Evolutionary conservation across 2,888 invertebrate species (phyloP).

Genomic region (Tipula vernalis): DNA sequence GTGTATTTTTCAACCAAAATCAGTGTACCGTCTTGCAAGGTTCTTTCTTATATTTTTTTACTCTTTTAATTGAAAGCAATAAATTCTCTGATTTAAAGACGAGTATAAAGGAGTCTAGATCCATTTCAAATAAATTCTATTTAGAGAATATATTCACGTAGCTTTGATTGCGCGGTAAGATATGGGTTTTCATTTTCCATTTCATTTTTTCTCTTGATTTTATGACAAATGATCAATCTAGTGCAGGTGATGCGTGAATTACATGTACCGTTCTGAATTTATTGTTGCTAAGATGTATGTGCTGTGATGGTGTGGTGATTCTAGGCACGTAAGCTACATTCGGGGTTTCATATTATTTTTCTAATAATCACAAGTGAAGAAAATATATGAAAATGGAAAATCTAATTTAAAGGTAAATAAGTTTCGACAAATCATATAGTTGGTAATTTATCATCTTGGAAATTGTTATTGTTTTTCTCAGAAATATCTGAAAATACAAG

Average conservation of each 20-base stretch:
- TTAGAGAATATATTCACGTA: neutral
- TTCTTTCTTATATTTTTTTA: neutral
- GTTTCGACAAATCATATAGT: neutral
- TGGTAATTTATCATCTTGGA: neutral
- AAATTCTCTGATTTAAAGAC: neutral
- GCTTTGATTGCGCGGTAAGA: neutral
- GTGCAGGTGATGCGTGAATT: constrained; percentile 14
- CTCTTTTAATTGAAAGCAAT: neutral
- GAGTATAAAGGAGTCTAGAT: neutral
- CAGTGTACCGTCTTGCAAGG: neutral
- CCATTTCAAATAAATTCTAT: constrained; percentile 4
- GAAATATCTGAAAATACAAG: neutral
- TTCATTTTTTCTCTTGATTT: neutral
- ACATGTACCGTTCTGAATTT: constrained; percentile 4
- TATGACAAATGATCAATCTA: constrained; percentile 14
- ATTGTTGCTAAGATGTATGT: neutral
- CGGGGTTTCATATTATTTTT: neutral
- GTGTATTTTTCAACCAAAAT: neutral
- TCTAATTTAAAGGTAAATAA: neutral
- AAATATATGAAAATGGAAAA: neutral
- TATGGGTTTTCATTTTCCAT: neutral
- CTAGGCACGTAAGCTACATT: neutral
- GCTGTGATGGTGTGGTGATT: neutral
- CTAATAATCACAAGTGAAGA: neutral
- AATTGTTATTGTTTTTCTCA: neutral